phyloP scores from a whole-genome alignment of 2,888 invertebrate species.

The Harpagoxenus sublaevis region DNA sequence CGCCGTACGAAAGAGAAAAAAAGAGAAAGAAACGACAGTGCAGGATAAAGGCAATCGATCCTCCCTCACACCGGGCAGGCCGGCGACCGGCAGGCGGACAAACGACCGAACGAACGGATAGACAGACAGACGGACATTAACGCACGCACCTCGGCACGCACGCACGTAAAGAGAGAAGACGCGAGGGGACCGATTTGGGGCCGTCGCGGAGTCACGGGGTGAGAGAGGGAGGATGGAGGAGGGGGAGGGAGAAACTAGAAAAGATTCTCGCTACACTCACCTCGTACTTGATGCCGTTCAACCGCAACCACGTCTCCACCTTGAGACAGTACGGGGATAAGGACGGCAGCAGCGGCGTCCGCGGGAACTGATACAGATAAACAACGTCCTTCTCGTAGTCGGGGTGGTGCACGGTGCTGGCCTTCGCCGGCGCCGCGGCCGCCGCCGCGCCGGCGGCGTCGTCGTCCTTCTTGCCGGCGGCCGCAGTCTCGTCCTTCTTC shows the following conservation, averaged over 20 bases:
- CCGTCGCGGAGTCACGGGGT: neutral
- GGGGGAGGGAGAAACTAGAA: neutral
- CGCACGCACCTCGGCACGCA: slow-evolving; percentile 16
- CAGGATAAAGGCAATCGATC: slow-evolving; percentile 48
- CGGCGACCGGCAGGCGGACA: neutral
- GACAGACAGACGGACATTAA: neutral
- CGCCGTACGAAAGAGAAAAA: too few relatives aligned
- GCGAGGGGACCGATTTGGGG: neutral
- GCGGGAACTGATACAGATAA: slow-evolving; percentile 97
- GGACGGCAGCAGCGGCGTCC: slow-evolving; percentile 96
- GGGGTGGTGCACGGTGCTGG: slow-evolving; percentile 93
- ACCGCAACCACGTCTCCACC: slow-evolving; percentile 98
- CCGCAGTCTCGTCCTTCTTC: slow-evolving; percentile 82
- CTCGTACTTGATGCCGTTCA: slow-evolving; percentile 97
- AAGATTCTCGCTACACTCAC: slow-evolving; percentile 88
- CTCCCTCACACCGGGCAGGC: slow-evolving; percentile 15
- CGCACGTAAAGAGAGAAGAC: slow-evolving; percentile 4
- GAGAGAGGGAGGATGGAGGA: neutral
- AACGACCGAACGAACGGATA: neutral
- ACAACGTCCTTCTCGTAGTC: slow-evolving; percentile 97
- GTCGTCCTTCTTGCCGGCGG: slow-evolving; percentile 86
- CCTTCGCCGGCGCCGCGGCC: slow-evolving; percentile 90
- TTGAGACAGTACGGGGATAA: slow-evolving; percentile 97
- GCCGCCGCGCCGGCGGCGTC: slow-evolving; percentile 85
- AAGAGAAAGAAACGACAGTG: neutral